Base-by-base conservation (phyloP, 2,797 vertebrate genomes). In the Neosilurus mollespiculum region DNA sequence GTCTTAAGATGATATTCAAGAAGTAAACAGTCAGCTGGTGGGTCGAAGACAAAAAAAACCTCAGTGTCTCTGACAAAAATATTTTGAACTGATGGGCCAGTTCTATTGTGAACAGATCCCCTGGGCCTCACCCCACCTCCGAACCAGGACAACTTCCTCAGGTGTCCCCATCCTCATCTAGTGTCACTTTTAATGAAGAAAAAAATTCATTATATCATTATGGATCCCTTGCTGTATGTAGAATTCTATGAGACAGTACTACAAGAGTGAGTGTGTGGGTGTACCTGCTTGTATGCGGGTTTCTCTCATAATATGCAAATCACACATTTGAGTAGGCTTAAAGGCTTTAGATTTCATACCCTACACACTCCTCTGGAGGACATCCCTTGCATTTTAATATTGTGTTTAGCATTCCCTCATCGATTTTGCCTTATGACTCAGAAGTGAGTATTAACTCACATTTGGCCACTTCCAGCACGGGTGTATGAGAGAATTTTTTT, bases 241-340 rank as follows among this genome's bases (percentile, higher is more conserved):
- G 34, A 66, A 24, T 16, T 49, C n/a, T 20, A 49, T 49, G 14
- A 64, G 18, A 53, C 37, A 53, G 37, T 66, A 53, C 51, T 81
- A 78, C 11, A 24, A 24, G 18, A 9, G 77, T 69, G 76, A 66
- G 56, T 78, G 18, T 67, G 43, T 78, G 58, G 37, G 71, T 79
- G 16, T 26, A 14, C 65, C 34, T 65, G 14, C 22, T 43, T 64
- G 58, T 26, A 66, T 79, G n/a, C 16, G 0, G 26, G 77, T 79
- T 64, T 79, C 37, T 79, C 24, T 54, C 2, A 66, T 66, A 65
- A 66, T 79, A 79, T 79, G 78, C 78, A 79, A 79, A 79, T 66
- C 64, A 54, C 24, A 66, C 54, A 66, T 79, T 34, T 30, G 62
- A 30, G 78, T 66, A 80, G 78, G 51, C 64, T 80, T 80, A 67